Evolutionary conservation across 1,140 invertebrate species (phyloP).

Genomic region (Cyclina sinensis): DNA sequence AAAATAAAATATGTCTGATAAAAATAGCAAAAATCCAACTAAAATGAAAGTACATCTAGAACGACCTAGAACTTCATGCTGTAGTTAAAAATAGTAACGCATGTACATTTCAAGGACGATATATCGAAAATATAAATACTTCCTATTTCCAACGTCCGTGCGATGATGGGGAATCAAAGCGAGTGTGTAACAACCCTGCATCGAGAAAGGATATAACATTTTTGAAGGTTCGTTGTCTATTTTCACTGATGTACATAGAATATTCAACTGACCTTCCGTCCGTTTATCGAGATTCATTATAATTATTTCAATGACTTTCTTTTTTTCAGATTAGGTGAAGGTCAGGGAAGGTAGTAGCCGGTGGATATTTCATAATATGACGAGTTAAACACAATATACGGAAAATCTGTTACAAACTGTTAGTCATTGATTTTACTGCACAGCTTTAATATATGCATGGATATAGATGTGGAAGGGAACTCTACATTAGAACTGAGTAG

Average conservation of each 20-base stretch:
- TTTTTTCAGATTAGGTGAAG: slow-evolving; percentile 46
- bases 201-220: background rate
- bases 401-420: too few species aligned
- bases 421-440: too few species aligned
- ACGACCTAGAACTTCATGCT: slow-evolving; percentile 42
- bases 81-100: background rate
- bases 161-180: background rate
- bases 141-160: background rate
- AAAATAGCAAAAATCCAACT: too few species aligned
- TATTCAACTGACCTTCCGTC: background rate
- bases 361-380: background rate
- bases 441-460: background rate
- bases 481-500: background rate
- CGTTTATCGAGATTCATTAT: background rate
- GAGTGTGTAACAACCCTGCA: background rate
- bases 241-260: background rate
- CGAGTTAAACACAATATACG: too few species aligned
- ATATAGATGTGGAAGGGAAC: background rate
- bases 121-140: slow-evolving; percentile 6
- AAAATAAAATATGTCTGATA: too few species aligned
- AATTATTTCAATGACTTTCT: slow-evolving; percentile 12
- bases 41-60: slow-evolving; percentile 22
- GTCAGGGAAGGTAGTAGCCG: background rate
- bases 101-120: slow-evolving; percentile 6
- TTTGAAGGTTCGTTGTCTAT: background rate